Conservation (phyloP, 37 sponge, comb jelly and placozoan genomes). For the Mnemiopsis leidyi region DNA sequence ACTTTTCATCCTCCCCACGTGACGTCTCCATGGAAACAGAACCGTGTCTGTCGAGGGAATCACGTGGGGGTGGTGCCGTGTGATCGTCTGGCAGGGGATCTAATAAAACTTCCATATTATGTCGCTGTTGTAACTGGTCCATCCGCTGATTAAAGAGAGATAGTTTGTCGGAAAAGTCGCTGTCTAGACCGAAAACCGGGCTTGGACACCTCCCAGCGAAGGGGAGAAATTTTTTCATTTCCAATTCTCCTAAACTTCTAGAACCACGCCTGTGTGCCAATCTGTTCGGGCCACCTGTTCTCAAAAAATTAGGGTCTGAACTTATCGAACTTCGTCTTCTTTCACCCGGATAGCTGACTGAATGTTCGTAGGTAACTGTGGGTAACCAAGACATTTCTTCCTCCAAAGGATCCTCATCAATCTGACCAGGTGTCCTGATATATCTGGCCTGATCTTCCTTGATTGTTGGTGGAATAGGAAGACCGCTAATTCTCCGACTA, state of each 20-base stretch:
- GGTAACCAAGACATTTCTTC: not conserved
- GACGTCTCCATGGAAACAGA: not conserved
- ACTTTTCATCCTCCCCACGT: not conserved
- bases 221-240: slow-evolving; percentile 3
- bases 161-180: not conserved
- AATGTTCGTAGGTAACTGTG: not conserved
- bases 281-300: not conserved
- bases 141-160: not conserved
- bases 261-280: not conserved
- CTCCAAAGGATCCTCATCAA: not conserved
- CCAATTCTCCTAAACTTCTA: not conserved
- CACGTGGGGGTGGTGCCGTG: not conserved
- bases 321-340: not conserved
- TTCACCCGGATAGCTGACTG: not conserved
- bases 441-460: slow-evolving; percentile 1
- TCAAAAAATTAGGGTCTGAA: not conserved
- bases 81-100: not conserved
- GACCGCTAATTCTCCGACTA: not conserved
- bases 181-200: slow-evolving; percentile 13
- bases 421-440: not conserved
- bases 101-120: not conserved
- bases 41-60: not conserved
- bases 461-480: not conserved
- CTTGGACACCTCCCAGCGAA: not conserved
- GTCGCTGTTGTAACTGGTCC: not conserved